These are phyloP conservation scores for Pagrus major DNA, from an alignment of 2,113 vertebrate genomes.

Conservation along the genomic window DNA sequence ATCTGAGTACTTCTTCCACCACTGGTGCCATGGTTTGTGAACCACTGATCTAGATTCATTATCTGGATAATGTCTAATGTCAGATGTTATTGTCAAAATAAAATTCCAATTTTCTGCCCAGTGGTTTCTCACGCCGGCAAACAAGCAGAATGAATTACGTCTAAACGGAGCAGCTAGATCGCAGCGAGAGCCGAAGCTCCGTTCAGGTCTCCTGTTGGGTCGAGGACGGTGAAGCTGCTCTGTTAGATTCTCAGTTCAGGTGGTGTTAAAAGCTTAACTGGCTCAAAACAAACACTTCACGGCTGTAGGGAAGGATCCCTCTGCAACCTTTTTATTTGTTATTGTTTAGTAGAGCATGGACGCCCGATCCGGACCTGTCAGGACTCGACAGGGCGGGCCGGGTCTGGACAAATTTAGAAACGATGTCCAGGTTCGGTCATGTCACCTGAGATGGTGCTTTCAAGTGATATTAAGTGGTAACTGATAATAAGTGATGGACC, in stretches of 20 bases:
- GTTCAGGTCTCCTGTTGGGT: background rate
- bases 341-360: background rate
- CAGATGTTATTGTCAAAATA: background rate
- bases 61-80: background rate
- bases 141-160: background rate
- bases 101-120: background rate
- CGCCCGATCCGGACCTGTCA: too few species aligned
- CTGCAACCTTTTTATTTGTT: background rate
- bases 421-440: too few species aligned
- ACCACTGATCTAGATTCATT: too few species aligned
- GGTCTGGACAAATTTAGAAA: too few species aligned
- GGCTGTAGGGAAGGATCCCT: background rate
- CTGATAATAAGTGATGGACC: too few species aligned
- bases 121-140: background rate
- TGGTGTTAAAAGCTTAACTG: background rate
- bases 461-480: too few species aligned
- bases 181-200: background rate
- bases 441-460: too few species aligned
- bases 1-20: too few species aligned
- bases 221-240: slow-evolving; percentile 15
- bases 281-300: background rate
- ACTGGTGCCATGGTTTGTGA: too few species aligned
- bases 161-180: background rate
- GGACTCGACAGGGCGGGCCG: too few species aligned
- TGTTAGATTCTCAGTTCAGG: background rate